A percentile compares a stretch with the other conserved stretches of the same genome.
phyloP scores from a whole-genome alignment of 1,140 invertebrate genomes.

The Habropoda laboriosa region DNA sequence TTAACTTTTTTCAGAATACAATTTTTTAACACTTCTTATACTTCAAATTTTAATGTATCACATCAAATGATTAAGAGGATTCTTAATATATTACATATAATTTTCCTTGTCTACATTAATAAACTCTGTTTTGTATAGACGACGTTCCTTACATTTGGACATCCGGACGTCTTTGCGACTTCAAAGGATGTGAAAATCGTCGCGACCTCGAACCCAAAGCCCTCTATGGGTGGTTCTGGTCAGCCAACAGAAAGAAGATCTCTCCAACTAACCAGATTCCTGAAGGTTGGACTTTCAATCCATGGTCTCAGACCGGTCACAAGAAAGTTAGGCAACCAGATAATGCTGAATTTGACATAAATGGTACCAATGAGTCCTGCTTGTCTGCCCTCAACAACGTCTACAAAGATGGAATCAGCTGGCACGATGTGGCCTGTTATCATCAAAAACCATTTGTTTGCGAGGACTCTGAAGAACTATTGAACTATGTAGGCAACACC shows the following conservation, averaged over 20 bases:
- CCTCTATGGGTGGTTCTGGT: slow-evolving; percentile 96
- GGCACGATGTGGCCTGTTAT: slow-evolving; percentile 96
- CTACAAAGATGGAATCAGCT: slow-evolving; percentile 94
- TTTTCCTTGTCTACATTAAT: neutral
- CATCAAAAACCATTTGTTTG: slow-evolving; percentile 95
- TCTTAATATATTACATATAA: no score
- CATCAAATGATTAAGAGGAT: no score
- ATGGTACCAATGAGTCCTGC: slow-evolving; percentile 93
- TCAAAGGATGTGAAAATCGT: slow-evolving; percentile 94
- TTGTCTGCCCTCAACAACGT: slow-evolving; percentile 94
- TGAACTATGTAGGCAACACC: slow-evolving; percentile 91
- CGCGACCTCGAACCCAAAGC: slow-evolving; percentile 92
- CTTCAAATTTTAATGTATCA: neutral
- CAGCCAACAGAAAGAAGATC: slow-evolving; percentile 93
- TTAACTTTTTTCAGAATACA: no score
- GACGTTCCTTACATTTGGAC: slow-evolving; percentile 97
- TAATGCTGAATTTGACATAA: slow-evolving; percentile 96
- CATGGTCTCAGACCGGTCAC: slow-evolving; percentile 94
- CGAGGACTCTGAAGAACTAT: slow-evolving; percentile 93
- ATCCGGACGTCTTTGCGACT: slow-evolving; percentile 94
- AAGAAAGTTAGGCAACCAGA: slow-evolving; percentile 93
- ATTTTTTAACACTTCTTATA: neutral
- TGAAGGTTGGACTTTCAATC: slow-evolving; percentile 89
- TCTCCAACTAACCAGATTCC: slow-evolving; percentile 88
- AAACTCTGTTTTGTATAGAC: slow-evolving; percentile 81